These are phyloP conservation scores for Trachurus trachurus DNA, from an alignment of 2,797 vertebrate genomes.

Conservation along the genomic window DNA sequence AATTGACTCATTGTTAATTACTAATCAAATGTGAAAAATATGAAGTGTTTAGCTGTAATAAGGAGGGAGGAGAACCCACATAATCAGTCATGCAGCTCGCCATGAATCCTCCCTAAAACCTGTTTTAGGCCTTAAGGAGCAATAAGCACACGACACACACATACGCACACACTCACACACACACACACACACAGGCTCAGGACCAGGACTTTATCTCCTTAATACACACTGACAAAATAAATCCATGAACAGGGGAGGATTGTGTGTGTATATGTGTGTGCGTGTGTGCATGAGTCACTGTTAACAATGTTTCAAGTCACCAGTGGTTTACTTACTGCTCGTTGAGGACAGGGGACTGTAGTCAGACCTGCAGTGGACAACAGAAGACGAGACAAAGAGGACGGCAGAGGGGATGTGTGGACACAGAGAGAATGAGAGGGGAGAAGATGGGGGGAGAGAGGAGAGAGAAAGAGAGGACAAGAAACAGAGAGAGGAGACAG, in stretches of 20 bases:
- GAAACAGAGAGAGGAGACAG: slow-evolving; percentile 63
- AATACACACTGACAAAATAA: too few relatives aligned
- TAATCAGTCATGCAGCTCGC: not conserved
- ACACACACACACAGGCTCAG: not conserved
- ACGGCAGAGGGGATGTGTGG: not conserved
- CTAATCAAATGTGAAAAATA: not conserved
- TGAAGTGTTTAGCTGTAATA: not conserved
- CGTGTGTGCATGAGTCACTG: not conserved
- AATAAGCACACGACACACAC: slow-evolving; percentile 38
- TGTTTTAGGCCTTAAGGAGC: slow-evolving; percentile 16
- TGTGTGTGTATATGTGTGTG: slow-evolving; percentile 16
- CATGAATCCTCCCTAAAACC: slow-evolving; percentile 20
- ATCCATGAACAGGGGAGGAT: too few relatives aligned
- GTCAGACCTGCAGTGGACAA: slow-evolving; percentile 91
- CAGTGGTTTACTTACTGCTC: slow-evolving; percentile 91
- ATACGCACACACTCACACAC: not conserved
- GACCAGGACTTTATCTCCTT: too few relatives aligned
- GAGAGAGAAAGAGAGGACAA: slow-evolving; percentile 23
- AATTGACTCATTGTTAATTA: not conserved
- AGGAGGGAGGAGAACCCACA: not conserved
- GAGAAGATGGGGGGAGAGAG: not conserved
- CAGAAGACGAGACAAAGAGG: slow-evolving; percentile 11
- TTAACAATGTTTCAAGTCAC: slow-evolving; percentile 15
- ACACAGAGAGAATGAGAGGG: not conserved
- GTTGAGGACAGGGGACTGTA: slow-evolving; percentile 95